Conservation (phyloP, 2,888 invertebrate genomes). For the Macaria liturata region DNA sequence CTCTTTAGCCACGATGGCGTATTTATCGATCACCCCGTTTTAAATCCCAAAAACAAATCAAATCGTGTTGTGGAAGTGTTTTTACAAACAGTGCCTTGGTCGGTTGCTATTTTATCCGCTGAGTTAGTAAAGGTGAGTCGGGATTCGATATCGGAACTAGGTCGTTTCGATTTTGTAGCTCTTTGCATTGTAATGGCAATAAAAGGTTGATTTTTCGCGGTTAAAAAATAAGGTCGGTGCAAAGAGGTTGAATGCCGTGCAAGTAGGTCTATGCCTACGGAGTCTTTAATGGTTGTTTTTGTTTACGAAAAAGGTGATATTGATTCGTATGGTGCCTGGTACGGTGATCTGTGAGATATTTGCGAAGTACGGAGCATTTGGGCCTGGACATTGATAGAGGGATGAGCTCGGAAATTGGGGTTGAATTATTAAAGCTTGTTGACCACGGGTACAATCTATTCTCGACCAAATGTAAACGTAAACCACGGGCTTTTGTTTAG, state of each 20-base stretch:
- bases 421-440: conserved; percentile 1
- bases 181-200: conserved; percentile 13
- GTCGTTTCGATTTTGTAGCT: conserved; percentile 14
- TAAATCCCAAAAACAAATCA: conserved; percentile 55
- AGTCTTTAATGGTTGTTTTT: conserved; percentile 48
- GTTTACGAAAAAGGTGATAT: conserved; percentile 60
- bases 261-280: neutral
- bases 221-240: conserved; percentile 26
- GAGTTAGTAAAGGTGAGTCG: conserved; percentile 18
- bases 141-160: conserved; percentile 2
- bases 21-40: conserved; percentile 71
- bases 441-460: conserved; percentile 1
- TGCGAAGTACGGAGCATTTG: conserved; percentile 2
- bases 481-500: too few relatives aligned
- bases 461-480: conserved; percentile 1
- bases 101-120: conserved; percentile 19
- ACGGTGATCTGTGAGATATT: conserved; percentile 32
- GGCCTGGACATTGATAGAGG: conserved; percentile 2
- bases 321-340: conserved; percentile 53
- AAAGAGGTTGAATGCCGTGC: conserved; percentile 56
- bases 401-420: conserved; percentile 2
- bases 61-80: conserved; percentile 61
- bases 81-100: conserved; percentile 22
- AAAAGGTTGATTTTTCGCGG: conserved; percentile 45
- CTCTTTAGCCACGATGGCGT: conserved; percentile 53